These are phyloP conservation scores for Brachionus koreanus DNA, from an alignment of 1,140 invertebrate genomes.

Conservation along the genomic window DNA sequence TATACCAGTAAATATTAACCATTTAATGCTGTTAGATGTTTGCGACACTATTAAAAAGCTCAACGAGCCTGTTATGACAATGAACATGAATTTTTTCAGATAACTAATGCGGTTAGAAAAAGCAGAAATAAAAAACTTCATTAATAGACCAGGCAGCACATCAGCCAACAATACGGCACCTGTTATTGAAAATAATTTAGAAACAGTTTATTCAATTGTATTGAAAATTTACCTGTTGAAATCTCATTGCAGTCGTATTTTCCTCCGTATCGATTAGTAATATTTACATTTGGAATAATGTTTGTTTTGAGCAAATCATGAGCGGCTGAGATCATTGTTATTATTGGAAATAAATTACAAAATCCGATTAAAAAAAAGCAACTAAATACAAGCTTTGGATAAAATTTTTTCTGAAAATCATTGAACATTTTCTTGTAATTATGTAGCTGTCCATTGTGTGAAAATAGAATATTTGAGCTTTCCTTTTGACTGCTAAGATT, in stretches of 20 bases:
- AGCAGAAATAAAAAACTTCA: constrained; percentile 73
- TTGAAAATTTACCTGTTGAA: constrained; percentile 61
- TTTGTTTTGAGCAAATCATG: constrained; percentile 69
- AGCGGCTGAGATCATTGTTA: constrained; percentile 79
- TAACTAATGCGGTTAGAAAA: constrained; percentile 58
- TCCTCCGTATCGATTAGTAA: background rate
- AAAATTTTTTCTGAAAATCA: background rate
- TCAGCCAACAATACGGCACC: constrained; percentile 77
- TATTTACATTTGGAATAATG: constrained; percentile 43
- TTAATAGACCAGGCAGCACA: constrained; percentile 70
- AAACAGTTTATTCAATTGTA: background rate
- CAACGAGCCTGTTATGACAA: constrained; percentile 31
- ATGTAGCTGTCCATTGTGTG: background rate
- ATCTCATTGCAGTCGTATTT: constrained; percentile 65
- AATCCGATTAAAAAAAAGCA: constrained; percentile 69
- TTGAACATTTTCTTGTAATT: background rate
- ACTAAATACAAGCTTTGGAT: constrained; percentile 12
- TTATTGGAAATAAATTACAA: constrained; percentile 83
- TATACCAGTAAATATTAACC: constrained; percentile 64
- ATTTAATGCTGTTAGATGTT: background rate
- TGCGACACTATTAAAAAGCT: constrained; percentile 46
- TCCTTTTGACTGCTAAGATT: background rate
- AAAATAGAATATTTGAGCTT: background rate
- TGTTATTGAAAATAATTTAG: background rate
- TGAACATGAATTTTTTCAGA: constrained; percentile 46